Evolutionary conservation across 1,140 invertebrate genomes (phyloP).

Genomic region (Drosophila bocqueti): DNA sequence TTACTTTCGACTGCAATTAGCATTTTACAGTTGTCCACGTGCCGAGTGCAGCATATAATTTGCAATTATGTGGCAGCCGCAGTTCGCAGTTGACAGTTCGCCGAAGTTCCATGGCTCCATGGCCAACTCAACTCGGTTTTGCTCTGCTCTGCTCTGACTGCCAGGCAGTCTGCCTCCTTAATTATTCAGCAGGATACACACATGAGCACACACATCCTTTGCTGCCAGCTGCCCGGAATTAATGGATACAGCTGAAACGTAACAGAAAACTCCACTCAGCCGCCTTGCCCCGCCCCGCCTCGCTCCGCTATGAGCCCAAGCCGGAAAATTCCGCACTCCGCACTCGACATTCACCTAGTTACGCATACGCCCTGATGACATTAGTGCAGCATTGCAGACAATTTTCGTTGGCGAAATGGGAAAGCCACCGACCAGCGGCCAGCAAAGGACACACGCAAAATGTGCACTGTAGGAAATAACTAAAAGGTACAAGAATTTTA

Average conservation of each 20-base stretch:
- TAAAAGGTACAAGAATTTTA: no score
- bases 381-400: constrained; percentile 81
- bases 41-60: constrained; percentile 59
- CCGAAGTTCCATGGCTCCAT: constrained; percentile 10
- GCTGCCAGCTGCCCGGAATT: constrained; percentile 61
- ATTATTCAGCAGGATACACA: constrained; percentile 71
- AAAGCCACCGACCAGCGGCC: constrained; percentile 47
- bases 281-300: constrained; percentile 5
- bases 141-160: constrained; percentile 2
- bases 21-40: constrained; percentile 34
- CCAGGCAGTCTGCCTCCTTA: constrained; percentile 39
- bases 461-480: not conserved
- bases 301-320: not conserved
- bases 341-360: constrained; percentile 69
- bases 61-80: constrained; percentile 64
- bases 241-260: constrained; percentile 69
- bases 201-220: constrained; percentile 58
- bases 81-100: constrained; percentile 39
- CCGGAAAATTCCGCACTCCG: constrained; percentile 14
- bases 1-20: constrained; percentile 55
- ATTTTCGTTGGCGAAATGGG: constrained; percentile 65
- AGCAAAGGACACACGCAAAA: constrained; percentile 18
- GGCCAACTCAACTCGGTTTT: constrained; percentile 3
- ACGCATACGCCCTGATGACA: constrained; percentile 77
- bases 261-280: constrained; percentile 56